Evolutionary conservation across 2,888 invertebrate species (phyloP).

Genomic region (Drosophila pseudotakahashii): DNA sequence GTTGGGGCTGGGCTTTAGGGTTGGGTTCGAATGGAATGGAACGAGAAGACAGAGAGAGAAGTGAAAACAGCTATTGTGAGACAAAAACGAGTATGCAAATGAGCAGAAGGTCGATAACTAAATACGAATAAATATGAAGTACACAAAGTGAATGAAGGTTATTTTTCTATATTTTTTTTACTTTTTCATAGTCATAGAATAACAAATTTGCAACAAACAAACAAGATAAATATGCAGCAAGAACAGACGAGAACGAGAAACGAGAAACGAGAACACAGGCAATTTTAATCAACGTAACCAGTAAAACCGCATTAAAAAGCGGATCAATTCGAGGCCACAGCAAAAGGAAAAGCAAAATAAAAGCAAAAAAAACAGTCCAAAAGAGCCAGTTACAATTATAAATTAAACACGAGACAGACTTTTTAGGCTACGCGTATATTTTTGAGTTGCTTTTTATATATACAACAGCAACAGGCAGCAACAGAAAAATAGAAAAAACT

Average conservation of each 20-base stretch:
- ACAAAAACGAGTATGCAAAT: conserved; percentile 3
- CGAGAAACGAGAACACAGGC: conserved; percentile 27
- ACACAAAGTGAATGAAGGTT: conserved; percentile 76
- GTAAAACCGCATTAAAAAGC: conserved; percentile 1
- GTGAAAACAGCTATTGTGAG: conserved; percentile 69
- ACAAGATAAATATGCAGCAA: conserved; percentile 36
- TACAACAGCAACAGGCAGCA: conserved; percentile 38
- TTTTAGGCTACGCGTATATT: conserved; percentile 58
- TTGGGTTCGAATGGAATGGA: conserved; percentile 3
- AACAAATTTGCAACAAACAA: conserved; percentile 72
- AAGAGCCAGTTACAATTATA: conserved; percentile 40
- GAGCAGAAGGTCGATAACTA: conserved; percentile 34
- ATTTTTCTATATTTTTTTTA: conserved; percentile 80
- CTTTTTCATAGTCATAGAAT: conserved; percentile 82
- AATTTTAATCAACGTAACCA: conserved; percentile 36
- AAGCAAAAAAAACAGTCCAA: conserved; percentile 58
- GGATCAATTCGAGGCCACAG: conserved; percentile 49
- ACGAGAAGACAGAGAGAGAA: conserved; percentile 20
- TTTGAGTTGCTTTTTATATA: conserved; percentile 78
- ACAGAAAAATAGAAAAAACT: no score
- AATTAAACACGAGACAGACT: conserved; percentile 21
- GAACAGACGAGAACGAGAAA: conserved; percentile 1
- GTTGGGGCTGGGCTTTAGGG: conserved; percentile 15
- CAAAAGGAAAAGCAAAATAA: conserved; percentile 5
- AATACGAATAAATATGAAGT: conserved; percentile 44